Evolutionary conservation across 1,140 invertebrate genomes (phyloP).

Genomic region (Pollicipes pollicipes): DNA sequence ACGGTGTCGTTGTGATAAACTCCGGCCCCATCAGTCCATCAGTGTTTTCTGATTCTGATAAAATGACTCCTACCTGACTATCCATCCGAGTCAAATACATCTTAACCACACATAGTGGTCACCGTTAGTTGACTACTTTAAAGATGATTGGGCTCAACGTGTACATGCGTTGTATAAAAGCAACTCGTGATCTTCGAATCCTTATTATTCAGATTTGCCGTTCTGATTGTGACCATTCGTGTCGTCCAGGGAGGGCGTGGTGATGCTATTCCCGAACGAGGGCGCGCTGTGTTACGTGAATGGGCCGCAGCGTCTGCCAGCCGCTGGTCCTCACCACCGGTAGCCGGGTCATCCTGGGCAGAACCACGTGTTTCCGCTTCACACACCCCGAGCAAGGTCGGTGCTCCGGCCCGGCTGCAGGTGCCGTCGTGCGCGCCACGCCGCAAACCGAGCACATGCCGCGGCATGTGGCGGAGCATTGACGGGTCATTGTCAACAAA

Average conservation of each 20-base stretch:
- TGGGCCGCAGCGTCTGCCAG: constrained; percentile 68
- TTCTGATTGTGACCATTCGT: not conserved
- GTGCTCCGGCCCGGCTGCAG: too few species aligned
- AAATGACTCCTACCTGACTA: too few species aligned
- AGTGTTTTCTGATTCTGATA: too few species aligned
- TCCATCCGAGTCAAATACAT: too few species aligned
- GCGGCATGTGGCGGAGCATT: too few species aligned
- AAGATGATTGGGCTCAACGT: not conserved
- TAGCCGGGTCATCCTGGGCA: constrained; percentile 88
- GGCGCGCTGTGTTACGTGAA: constrained; percentile 89
- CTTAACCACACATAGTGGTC: not conserved
- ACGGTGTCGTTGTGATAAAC: too few species aligned
- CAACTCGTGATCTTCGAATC: not conserved
- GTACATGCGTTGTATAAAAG: not conserved
- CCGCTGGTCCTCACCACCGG: constrained; percentile 79
- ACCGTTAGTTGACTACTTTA: constrained; percentile 9
- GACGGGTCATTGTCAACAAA: too few species aligned
- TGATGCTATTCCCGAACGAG: constrained; percentile 65
- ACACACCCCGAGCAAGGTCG: constrained; percentile 49
- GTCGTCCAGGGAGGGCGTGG: constrained; percentile 43
- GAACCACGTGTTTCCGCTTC: constrained; percentile 96
- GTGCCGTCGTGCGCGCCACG: too few species aligned
- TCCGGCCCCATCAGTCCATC: too few species aligned
- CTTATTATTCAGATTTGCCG: not conserved
- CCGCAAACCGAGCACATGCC: too few species aligned